A percentile compares a stretch with the other conserved stretches of the same genome.
Evolutionary conservation across 2,113 vertebrate species (phyloP).

Genomic region (Phyllostomus hastatus): DNA sequence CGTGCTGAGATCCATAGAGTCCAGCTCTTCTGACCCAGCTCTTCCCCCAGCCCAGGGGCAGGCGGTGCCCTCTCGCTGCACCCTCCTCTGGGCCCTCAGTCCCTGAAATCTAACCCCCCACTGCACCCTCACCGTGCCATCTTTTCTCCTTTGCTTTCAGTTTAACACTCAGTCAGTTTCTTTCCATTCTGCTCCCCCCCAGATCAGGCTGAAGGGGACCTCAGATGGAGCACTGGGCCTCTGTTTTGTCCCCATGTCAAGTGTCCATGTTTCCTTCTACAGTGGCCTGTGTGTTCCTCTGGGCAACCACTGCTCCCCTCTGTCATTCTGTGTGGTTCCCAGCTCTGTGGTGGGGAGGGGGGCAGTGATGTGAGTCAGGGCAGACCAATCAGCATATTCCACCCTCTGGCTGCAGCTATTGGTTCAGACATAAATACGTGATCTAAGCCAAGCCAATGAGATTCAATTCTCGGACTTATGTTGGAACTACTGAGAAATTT

Average conservation of each 20-base stretch:
- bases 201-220: neutral
- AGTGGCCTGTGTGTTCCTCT: neutral
- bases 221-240: neutral
- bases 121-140: neutral
- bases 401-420: too few species aligned
- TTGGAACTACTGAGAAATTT: neutral
- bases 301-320: too few species aligned
- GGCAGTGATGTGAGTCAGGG: neutral
- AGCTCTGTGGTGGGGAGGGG: rapidly evolving
- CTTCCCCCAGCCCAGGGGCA: neutral
- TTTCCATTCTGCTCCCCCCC: rapidly evolving
- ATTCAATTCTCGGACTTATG: neutral
- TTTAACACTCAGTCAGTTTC: neutral
- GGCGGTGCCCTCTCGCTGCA: too few species aligned
- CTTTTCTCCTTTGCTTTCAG: neutral
- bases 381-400: neutral
- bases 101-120: neutral
- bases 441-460: neutral
- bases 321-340: neutral
- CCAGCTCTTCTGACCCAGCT: neutral
- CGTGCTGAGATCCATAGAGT: neutral
- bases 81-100: rapidly evolving
- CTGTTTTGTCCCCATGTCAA: neutral
- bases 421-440: neutral
- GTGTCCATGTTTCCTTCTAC: neutral